A percentile compares a stretch with the other conserved stretches of the same genome.
These are phyloP conservation scores for Hemitrygon akajei DNA, from an alignment of 2,797 vertebrate genomes.

Conservation along the genomic window DNA sequence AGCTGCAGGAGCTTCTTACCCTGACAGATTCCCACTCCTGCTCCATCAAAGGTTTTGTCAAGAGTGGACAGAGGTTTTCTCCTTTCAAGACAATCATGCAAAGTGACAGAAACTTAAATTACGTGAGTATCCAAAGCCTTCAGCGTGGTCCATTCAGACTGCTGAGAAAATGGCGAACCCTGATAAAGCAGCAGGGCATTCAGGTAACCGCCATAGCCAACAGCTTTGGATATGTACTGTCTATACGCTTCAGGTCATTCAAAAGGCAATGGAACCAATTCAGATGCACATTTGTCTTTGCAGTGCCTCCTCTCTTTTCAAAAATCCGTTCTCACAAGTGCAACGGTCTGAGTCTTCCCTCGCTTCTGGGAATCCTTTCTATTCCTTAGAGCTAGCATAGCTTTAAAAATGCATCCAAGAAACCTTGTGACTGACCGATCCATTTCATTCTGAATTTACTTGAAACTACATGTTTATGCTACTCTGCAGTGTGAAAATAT, in stretches of 20 bases:
- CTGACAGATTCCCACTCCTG: neutral
- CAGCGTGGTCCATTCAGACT: neutral
- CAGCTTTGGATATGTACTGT: neutral
- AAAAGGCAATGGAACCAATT: neutral
- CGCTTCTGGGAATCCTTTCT: neutral
- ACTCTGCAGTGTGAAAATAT: neutral
- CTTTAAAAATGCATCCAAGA: neutral
- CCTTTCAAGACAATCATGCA: neutral
- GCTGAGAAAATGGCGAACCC: neutral
- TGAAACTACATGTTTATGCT: constrained; percentile 14
- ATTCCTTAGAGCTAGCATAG: neutral
- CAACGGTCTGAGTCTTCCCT: neutral
- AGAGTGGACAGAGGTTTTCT: too few species aligned
- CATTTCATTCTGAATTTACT: neutral
- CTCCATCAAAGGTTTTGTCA: too few species aligned
- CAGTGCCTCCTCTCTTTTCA: neutral
- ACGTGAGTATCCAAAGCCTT: neutral
- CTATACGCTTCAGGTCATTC: neutral
- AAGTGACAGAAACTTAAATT: neutral
- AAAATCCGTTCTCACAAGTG: neutral
- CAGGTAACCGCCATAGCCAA: neutral
- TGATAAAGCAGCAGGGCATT: neutral
- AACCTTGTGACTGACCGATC: neutral
- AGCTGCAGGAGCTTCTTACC: neutral
- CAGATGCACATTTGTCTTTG: neutral